phyloP scores from a whole-genome alignment of 2,113 vertebrate genomes.

The Aphelocoma coerulescens region DNA sequence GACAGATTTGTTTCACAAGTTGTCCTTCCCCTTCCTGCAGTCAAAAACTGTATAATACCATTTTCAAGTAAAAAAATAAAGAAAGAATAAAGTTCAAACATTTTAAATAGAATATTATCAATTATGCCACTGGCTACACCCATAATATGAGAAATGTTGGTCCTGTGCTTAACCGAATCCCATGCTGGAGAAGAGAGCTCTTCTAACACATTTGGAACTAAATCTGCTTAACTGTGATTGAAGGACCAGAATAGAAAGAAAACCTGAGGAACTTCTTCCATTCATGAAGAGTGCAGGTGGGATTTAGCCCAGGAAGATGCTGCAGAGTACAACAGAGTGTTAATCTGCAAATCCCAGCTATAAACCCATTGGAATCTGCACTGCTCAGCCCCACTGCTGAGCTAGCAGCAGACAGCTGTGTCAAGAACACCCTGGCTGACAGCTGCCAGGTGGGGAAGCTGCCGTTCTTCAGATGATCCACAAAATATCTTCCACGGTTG shows the following conservation, averaged over 20 bases:
- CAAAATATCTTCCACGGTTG: background rate
- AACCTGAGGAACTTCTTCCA: background rate
- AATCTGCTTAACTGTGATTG: background rate
- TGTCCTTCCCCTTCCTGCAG: background rate
- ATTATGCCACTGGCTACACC: background rate
- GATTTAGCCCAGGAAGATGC: background rate
- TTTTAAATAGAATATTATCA: background rate
- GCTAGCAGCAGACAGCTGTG: background rate
- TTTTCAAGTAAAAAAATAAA: background rate
- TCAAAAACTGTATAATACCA: background rate
- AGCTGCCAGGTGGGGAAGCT: slow-evolving; percentile 1
- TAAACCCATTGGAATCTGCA: background rate
- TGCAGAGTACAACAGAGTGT: background rate
- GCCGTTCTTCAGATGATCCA: background rate
- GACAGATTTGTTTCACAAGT: background rate
- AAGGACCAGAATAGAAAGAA: background rate
- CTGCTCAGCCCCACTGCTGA: background rate
- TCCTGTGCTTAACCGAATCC: background rate
- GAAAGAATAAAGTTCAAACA: background rate
- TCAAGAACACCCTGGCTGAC: background rate
- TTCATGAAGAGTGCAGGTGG: background rate
- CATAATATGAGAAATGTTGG: background rate
- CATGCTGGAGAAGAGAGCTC: background rate
- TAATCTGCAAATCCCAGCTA: slow-evolving; percentile 33
- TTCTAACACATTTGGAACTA: background rate